These are phyloP conservation scores for Phataginus tetradactyla DNA, from an alignment of 2,797 vertebrate species.

Conservation along the genomic window DNA sequence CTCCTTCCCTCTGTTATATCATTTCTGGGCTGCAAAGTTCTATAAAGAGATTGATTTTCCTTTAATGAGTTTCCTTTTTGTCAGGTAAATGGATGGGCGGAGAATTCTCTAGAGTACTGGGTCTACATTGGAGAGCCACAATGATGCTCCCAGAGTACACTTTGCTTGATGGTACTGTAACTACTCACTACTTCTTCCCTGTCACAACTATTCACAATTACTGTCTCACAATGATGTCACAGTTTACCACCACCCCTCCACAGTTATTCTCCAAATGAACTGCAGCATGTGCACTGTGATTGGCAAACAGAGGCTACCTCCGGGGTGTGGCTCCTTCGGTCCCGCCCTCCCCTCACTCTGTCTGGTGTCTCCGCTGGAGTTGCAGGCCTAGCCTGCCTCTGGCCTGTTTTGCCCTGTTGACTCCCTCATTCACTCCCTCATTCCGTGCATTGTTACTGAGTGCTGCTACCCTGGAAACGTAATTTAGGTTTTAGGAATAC, in stretches of 20 bases:
- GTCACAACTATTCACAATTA: not conserved
- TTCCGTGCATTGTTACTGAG: not conserved
- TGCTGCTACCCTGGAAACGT: not conserved
- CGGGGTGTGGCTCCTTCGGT: not conserved
- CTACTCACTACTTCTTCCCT: not conserved
- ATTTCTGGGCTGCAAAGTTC: not conserved
- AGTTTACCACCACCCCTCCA: not conserved
- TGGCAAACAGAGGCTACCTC: not conserved
- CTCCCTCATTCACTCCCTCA: not conserved
- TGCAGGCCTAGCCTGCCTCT: not conserved
- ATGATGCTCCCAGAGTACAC: not conserved
- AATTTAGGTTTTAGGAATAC: not conserved
- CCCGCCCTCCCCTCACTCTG: too few relatives aligned
- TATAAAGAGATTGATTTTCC: not conserved
- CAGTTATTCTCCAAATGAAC: not conserved
- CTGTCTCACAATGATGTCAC: not conserved
- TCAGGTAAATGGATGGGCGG: not conserved
- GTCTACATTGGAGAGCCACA: not conserved
- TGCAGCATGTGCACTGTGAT: rapidly evolving
- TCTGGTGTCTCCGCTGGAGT: not conserved
- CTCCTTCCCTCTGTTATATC: not conserved
- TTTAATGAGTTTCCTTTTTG: not conserved
- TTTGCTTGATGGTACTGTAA: not conserved
- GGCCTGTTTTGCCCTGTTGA: not conserved
- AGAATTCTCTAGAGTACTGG: not conserved